Conservation (phyloP, 2,888 invertebrate genomes). For the Cantharis rustica region DNA sequence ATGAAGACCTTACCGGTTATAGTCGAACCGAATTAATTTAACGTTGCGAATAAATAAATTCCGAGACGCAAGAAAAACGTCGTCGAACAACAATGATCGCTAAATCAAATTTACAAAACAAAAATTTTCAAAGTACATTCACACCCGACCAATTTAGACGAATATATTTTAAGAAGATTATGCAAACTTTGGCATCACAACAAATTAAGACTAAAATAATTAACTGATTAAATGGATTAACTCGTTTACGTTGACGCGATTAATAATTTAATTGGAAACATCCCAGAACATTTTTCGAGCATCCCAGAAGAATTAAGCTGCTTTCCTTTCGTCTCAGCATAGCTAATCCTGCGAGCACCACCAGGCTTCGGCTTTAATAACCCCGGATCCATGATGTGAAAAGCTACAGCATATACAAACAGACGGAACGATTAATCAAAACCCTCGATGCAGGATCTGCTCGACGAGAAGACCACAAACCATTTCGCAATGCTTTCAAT, state of each 20-base stretch:
- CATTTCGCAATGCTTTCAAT: too few relatives aligned
- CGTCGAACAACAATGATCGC: background rate
- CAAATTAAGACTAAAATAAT: background rate
- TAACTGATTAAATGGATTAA: background rate
- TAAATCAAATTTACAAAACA: background rate
- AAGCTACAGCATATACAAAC: too few relatives aligned
- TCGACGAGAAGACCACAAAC: too few relatives aligned
- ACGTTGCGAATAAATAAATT: background rate
- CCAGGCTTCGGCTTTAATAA: too few relatives aligned
- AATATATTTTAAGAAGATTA: background rate
- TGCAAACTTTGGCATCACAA: background rate
- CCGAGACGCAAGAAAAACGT: background rate
- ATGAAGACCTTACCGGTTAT: background rate
- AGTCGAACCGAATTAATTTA: background rate
- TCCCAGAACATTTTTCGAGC: background rate
- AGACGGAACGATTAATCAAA: too few relatives aligned
- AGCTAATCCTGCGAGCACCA: too few relatives aligned
- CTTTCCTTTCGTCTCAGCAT: too few relatives aligned
- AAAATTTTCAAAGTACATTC: background rate
- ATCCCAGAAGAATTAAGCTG: too few relatives aligned
- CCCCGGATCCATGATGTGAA: too few relatives aligned
- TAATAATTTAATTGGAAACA: background rate
- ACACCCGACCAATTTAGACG: background rate
- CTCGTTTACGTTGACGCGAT: background rate
- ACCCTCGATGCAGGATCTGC: too few relatives aligned